Conservation (phyloP, 1,140 invertebrate genomes). For the Drosophila pseudoananassae region DNA sequence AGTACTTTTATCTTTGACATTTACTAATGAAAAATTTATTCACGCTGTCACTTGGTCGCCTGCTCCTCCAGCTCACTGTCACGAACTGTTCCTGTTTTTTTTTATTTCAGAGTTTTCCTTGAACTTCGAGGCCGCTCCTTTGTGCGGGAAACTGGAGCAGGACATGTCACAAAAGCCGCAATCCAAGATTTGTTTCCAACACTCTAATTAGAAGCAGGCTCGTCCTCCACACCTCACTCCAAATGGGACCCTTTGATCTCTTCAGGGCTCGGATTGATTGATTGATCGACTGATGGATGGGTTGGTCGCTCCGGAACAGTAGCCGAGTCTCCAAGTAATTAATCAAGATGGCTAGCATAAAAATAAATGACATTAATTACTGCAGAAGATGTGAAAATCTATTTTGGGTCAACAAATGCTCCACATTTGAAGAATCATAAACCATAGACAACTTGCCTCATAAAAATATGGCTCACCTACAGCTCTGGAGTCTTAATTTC, state of each 20-base stretch:
- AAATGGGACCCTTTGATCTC: slow-evolving; percentile 60
- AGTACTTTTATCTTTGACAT: slow-evolving; percentile 78
- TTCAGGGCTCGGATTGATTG: slow-evolving; percentile 52
- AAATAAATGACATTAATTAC: slow-evolving; percentile 47
- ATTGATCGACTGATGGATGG: slow-evolving; percentile 51
- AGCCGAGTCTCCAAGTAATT: slow-evolving; percentile 38
- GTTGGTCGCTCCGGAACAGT: slow-evolving; percentile 29
- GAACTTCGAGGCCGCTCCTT: slow-evolving; percentile 20
- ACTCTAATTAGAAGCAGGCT: slow-evolving; percentile 59
- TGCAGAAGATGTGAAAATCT: neutral
- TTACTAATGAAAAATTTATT: slow-evolving; percentile 83
- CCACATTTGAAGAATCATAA: slow-evolving; percentile 11
- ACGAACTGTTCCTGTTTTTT: slow-evolving; percentile 13
- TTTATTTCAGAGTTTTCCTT: slow-evolving; percentile 3
- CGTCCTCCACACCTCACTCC: slow-evolving; percentile 17
- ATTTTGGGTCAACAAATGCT: slow-evolving; percentile 5
- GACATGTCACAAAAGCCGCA: slow-evolving; percentile 36
- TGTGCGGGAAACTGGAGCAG: slow-evolving; percentile 50
- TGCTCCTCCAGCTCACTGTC: slow-evolving; percentile 50
- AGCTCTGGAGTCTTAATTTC: slow-evolving; percentile 3
- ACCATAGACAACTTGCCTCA: neutral
- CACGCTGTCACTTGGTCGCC: slow-evolving; percentile 75
- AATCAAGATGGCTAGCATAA: slow-evolving; percentile 32
- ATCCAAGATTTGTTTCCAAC: slow-evolving; percentile 59
- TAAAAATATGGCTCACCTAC: neutral